Percentiles rank a stretch among this genome's conserved stretches.
Evolutionary conservation across 2,113 vertebrate species (phyloP).

Genomic region (Elephantulus edwardii): DNA sequence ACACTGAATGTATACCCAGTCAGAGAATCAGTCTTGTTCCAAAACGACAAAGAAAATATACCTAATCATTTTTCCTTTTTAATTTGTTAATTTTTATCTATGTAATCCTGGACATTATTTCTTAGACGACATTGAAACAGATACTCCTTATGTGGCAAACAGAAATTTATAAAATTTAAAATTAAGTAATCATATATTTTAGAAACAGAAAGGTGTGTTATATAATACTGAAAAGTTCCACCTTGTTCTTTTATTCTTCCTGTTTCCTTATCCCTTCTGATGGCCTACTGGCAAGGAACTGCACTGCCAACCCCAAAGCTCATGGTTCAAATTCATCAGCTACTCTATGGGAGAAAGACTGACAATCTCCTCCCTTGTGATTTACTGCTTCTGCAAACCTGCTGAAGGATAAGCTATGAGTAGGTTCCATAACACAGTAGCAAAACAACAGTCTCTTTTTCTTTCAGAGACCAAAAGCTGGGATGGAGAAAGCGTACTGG

Average conservation of each 20-base stretch:
- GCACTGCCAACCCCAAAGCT: no score
- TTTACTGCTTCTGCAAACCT: no score
- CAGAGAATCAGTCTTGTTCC: background rate
- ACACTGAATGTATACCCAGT: background rate
- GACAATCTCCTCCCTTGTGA: no score
- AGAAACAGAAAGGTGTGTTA: slow-evolving; percentile 28
- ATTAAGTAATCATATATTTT: background rate
- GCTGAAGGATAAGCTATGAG: no score
- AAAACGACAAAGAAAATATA: slow-evolving; percentile 24
- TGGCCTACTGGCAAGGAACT: no score
- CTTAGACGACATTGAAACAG: slow-evolving; percentile 24
- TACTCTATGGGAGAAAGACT: no score
- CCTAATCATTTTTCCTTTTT: background rate
- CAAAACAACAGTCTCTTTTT: background rate
- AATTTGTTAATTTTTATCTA: slow-evolving; percentile 37
- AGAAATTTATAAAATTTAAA: slow-evolving; percentile 35
- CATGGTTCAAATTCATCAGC: no score
- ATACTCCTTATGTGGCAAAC: slow-evolving; percentile 19
- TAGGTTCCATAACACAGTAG: no score
- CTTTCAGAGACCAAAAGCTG: background rate
- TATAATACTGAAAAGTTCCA: background rate
- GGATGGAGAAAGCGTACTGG: background rate
- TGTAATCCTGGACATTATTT: background rate
- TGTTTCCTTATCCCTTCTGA: background rate
- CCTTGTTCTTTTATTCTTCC: background rate